These are phyloP conservation scores for Pluvianellus socialis DNA, from an alignment of 2,113 vertebrate species.

Conservation along the genomic window DNA sequence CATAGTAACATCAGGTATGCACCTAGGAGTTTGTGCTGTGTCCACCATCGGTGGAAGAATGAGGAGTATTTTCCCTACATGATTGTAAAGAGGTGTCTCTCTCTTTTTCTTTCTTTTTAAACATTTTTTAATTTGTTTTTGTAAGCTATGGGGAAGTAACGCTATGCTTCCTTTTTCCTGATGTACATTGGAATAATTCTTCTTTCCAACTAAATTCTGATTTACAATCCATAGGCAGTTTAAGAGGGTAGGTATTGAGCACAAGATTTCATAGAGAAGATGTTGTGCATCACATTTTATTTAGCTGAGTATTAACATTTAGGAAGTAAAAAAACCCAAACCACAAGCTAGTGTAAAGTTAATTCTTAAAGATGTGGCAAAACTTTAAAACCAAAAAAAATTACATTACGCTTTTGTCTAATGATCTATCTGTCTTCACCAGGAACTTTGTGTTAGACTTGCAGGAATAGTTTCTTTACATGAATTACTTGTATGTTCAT, in stretches of 20 bases:
- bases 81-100: background rate
- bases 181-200: background rate
- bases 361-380: background rate
- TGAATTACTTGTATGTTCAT: background rate
- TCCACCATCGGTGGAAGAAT: background rate
- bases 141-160: background rate
- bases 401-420: background rate
- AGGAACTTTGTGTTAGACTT: background rate
- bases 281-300: background rate
- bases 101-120: background rate
- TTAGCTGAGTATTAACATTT: background rate
- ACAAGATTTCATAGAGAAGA: background rate
- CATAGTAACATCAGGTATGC: background rate
- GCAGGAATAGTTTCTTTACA: background rate
- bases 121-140: accelerated
- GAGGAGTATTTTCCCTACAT: background rate
- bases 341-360: background rate
- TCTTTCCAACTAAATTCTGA: background rate
- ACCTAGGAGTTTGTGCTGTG: background rate
- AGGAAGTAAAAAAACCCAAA: background rate
- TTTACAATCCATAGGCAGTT: background rate
- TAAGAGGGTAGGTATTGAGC: background rate
- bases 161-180: background rate
- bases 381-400: background rate
- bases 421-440: background rate